Base-by-base conservation (phyloP, 2,113 vertebrate genomes). In the Periophthalmus modestus region DNA sequence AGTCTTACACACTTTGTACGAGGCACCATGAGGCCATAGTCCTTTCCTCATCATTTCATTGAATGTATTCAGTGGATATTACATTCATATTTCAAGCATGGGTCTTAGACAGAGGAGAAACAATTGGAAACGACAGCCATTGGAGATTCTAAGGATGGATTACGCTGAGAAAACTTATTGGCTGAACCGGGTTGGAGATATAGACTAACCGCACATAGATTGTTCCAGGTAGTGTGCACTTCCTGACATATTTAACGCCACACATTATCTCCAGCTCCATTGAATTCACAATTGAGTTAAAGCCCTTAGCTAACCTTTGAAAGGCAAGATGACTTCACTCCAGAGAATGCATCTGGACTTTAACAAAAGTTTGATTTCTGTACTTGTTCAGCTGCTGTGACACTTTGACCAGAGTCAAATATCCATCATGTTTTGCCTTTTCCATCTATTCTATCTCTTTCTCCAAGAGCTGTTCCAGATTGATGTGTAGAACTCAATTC, bases 21-120 rank as follows among this genome's bases (percentile, higher is more conserved):
- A 21, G 52, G 34, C 59, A 61, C 59, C 46, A 69, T 66, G 76
- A 62, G 66, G 54, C 69, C 12, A 1, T 2, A 24, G 9, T 71
- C 46, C 16, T 68, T 65, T 71, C 57, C 39, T 43, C n/a, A 71
- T 63, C 9, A 47, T 71, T 58, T 28, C 34, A 13, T 24, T 16
- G 21, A 68, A 50, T 18, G 7, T 19, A 61, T 47, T 67, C 55
- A 47, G 43, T 0, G 12, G 15, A 28, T 12, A 46, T 46, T 19
- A 19, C 47, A 15, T 48, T 69, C 33, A 33, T 57, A 76, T 68
- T 15, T 52, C 18, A 43, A 28, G 62, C 1, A 67, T 18, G 62
- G 11, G 63, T 62, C 50, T 18, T 33, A 39, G 33, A 71, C 61
- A 50, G 28, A 72, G 65, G 13, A 66, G n/a, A 69, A 6, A 18